Evolutionary conservation across 2,113 vertebrate genomes (phyloP), one percentile per base, ranked within the genome.

Genomic region (Pimephales promelas): DNA sequence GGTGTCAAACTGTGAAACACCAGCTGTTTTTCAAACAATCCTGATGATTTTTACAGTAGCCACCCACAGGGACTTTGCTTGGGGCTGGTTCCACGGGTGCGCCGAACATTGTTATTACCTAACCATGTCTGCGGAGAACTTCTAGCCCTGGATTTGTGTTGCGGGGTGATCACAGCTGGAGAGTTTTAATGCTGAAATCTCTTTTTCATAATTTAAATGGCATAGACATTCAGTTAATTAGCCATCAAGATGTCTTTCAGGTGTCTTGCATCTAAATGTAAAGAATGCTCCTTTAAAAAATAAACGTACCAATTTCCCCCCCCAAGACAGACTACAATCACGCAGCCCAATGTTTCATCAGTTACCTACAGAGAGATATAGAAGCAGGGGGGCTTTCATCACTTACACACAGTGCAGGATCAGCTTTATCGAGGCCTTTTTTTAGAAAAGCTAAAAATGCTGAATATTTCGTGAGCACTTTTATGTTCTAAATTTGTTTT

Each of bases 41-140:
- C 76, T 80, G 75, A 72, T 84, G 79, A 87, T 82, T 84, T 84
- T 45, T 59, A 76, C 52, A 86, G 86, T 62, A 62, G 10, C 72
- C 47, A 28, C 52, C 28, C 31, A 26, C 52, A 11, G 62, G 62
- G 78, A 49, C 40, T 83, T 81, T 57, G 52, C 36, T 22, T 52
- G 70, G 20, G 45, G 57, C 43, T 31, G 68, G 64, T 61, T 61
- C 56, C 56, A 26, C 68, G 73, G 71, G 59, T 31, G 31, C 26
- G n/a, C 49, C 31, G 24, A 49, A 43, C 45, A 40, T 54, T 77
- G 66, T 87, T 61, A 73, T 59, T 83, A 83, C 81, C 82, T 49
- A 61, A 47, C 16, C 22, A n/a, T 36, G 31, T 85, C 81, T 83
- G 24, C 22, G 2, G 79, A 75, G 78, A 74, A 81, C 79, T 61